Evolutionary conservation across 2,888 invertebrate genomes (phyloP).

Genomic region (Hirtodrosophila confusa): DNA sequence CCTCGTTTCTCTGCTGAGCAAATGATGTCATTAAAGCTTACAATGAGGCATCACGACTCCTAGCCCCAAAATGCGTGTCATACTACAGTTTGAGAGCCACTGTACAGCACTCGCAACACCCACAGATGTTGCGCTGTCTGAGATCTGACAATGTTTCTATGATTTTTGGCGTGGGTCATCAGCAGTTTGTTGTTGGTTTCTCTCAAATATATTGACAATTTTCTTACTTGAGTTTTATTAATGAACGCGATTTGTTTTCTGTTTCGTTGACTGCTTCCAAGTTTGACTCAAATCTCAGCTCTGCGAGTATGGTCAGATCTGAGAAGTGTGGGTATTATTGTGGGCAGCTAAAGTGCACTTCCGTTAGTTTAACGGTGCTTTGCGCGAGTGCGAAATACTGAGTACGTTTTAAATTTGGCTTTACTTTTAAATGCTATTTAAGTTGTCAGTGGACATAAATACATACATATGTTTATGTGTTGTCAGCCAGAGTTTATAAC

Average conservation of each 20-base stretch:
- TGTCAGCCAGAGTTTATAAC: no score
- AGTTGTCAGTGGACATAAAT: no score
- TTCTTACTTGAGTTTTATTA: constrained; percentile 70
- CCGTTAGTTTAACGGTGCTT: constrained; percentile 67
- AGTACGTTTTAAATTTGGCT: no score
- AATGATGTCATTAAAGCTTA: constrained; percentile 70
- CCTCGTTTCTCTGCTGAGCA: constrained; percentile 33
- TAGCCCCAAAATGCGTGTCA: constrained; percentile 64
- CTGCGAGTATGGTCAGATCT: constrained; percentile 40
- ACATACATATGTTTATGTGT: no score
- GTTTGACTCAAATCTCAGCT: constrained; percentile 32
- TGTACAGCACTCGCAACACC: constrained; percentile 41
- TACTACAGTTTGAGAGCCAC: constrained; percentile 63
- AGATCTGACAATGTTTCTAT: constrained; percentile 23
- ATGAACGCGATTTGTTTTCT: constrained; percentile 69
- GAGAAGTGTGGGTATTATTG: constrained; percentile 40
- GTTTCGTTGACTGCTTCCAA: constrained; percentile 41
- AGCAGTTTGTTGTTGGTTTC: constrained; percentile 28
- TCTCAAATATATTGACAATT: constrained; percentile 69
- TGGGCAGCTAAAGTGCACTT: constrained; percentile 72
- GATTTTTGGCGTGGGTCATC: constrained; percentile 60
- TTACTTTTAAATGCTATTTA: no score
- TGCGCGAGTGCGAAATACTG: constrained; percentile 56
- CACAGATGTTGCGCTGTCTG: constrained; percentile 43
- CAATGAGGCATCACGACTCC: constrained; percentile 62